phyloP scores from a whole-genome alignment of 2,888 invertebrate genomes.

The Yponomeuta malinellus region DNA sequence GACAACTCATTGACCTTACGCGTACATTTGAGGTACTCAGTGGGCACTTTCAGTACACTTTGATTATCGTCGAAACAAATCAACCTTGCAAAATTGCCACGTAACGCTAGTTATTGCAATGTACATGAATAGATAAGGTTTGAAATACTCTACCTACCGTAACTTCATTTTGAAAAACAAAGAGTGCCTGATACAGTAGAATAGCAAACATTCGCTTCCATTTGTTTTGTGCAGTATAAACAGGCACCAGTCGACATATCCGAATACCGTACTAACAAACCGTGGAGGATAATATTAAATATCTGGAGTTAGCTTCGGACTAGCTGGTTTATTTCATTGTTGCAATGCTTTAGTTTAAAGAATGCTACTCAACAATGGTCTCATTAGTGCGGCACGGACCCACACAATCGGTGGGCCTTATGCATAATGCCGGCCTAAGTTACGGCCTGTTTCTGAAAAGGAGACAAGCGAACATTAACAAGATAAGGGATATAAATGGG shows the following conservation, averaged over 20 bases:
- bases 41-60: too few species aligned
- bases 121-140: too few species aligned
- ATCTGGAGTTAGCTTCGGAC: background rate
- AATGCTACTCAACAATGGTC: conserved; percentile 10
- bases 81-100: too few species aligned
- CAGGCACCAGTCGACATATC: background rate
- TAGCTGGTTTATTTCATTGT: background rate
- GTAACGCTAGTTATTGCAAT: too few species aligned
- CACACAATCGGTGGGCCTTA: conserved; percentile 12
- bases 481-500: too few species aligned
- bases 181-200: background rate
- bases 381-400: conserved; percentile 8
- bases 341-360: background rate
- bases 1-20: too few species aligned
- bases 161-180: background rate
- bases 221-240: background rate
- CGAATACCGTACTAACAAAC: background rate
- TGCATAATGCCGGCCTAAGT: background rate
- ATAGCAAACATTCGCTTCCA: background rate
- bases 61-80: too few species aligned
- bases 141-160: background rate
- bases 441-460: background rate
- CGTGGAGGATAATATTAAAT: background rate
- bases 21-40: too few species aligned
- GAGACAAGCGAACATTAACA: background rate